Base-by-base conservation (phyloP, 1,140 invertebrate genomes). In the Yoshiicerus persimilis region DNA sequence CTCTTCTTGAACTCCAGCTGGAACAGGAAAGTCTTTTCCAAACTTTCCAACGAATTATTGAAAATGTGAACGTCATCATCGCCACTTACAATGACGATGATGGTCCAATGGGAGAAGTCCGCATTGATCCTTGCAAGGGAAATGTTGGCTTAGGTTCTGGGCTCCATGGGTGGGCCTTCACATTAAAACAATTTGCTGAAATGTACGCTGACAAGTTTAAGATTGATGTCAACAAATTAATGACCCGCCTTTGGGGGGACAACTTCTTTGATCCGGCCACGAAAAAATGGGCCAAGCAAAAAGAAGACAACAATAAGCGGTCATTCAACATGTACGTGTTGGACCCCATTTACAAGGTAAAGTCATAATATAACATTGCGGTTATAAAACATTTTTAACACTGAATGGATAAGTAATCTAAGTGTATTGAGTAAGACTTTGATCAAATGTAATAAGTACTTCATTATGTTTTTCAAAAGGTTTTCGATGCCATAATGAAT, bases 51-150 rank as follows among this genome's bases (percentile, higher is more conserved):
- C 96, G 98, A 95, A 99, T 99, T 93, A 98, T 99, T 91, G 99
- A 99, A 94, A 99, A 99, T 92, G 98, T 99, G 39, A 99, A 99
- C 94, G 99, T 99, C 89, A 99, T 99, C 92, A 99, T 99, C 93
- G 98, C 98, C 89, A 99, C 99, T n/a, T 99, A 99, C 93, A 96
- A 96, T 91, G 98, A 99, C 91, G 98, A 99, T 91, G 95, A 95
- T 92, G 98, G 98, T 90, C 99, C 99, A 56, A 99, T 99, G 99
- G 99, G 99, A 93, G 96, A 99, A 94, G 97, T 99, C 88, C 95
- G 97, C 91, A 97, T 99, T 91, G 97, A 99, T 93, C 98, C 98
- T 86, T 97, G 97, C 93, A 98, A 98, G 93, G 99, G 99, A 92
- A 99, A 97, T 89, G 99, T 99, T 90, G 99, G 99, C 92, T 99